Evolutionary conservation across 2,113 vertebrate genomes (phyloP), one percentile per base, ranked within the genome.

Genomic region (Origma solitaria): DNA sequence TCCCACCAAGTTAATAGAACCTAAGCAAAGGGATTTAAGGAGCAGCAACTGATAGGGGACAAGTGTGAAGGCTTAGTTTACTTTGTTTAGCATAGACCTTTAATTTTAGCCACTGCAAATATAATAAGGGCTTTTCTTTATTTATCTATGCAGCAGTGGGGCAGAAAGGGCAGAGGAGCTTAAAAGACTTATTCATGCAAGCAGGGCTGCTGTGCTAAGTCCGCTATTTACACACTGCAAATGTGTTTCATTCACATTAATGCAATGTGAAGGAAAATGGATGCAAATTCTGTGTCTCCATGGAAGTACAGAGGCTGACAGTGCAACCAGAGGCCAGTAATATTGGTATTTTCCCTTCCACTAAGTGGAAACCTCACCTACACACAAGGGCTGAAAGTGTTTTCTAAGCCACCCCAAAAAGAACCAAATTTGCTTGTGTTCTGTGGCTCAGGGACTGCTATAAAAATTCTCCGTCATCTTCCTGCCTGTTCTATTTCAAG

Each of bases 81-180:
- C 60, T 58, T 93, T 69, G 54, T 80, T 96, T 95, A 91, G 75
- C 51, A 66, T 11, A 45, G 57, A 69, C 62, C 38, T 95, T 94
- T 94, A 95, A 90, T 92, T 94, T 87, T 82, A 97, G 87, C 60
- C 70, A 92, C 49, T 0, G 15, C 65, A 87, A 97, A 95, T 94
- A 91, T 92, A 97, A 92, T 91, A 92, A 86, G 90, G 84, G 73
- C 49, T 96, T 96, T 95, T 91, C 92, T 96, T 89, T 86, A 86
- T 96, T 94, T 93, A 71, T 86, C 86, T 91, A 80, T 94, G 89
- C 88, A 96, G 87, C 86, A 2, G 0, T 71, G 86, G 90, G 77
- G 86, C 90, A 95, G 88, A 96, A 96, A 94, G 89, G 84, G 77
- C 95, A 97, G 73, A 72, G 86, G 60, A 88, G 73, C 88, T 97